Conservation (phyloP, 2,113 vertebrate species). For the Percopsis transmontana region DNA sequence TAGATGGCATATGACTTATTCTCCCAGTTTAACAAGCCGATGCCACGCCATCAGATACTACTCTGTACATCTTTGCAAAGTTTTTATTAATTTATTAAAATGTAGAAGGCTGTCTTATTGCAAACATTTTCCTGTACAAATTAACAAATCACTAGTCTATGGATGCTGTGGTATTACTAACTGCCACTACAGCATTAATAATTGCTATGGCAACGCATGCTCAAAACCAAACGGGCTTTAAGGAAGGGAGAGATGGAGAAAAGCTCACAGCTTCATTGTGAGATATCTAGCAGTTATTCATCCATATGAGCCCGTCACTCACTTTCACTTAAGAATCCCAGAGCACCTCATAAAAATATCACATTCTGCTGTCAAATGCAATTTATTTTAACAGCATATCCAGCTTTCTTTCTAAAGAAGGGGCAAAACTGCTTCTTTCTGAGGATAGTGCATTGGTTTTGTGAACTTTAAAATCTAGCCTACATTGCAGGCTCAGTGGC, state of each 20-base stretch:
- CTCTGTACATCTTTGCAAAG: too few relatives aligned
- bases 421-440: constrained; percentile 21
- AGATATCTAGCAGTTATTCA: constrained; percentile 55
- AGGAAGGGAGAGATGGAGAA: constrained; percentile 3
- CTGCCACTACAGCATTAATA: constrained; percentile 43
- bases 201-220: constrained; percentile 24
- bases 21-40: too few relatives aligned
- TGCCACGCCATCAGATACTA: too few relatives aligned
- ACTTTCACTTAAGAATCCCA: constrained; percentile 51
- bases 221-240: constrained; percentile 41
- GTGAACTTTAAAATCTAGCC: constrained; percentile 54
- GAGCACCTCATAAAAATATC: constrained; percentile 53
- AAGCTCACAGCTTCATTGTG: constrained; percentile 47
- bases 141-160: too few relatives aligned
- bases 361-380: constrained; percentile 30
- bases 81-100: too few relatives aligned
- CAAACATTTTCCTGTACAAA: too few relatives aligned
- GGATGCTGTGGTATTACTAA: too few relatives aligned
- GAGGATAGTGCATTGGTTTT: constrained; percentile 36
- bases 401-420: too few relatives aligned
- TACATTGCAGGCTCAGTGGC: too few relatives aligned
- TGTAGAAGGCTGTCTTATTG: too few relatives aligned
- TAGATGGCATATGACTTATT: too few relatives aligned
- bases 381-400: constrained; percentile 30
- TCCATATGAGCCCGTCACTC: constrained; percentile 58